A percentile compares a stretch with the other conserved stretches of the same genome.
phyloP scores from a whole-genome alignment of 2,113 vertebrate genomes.

The Proterorhinus semilunaris region DNA sequence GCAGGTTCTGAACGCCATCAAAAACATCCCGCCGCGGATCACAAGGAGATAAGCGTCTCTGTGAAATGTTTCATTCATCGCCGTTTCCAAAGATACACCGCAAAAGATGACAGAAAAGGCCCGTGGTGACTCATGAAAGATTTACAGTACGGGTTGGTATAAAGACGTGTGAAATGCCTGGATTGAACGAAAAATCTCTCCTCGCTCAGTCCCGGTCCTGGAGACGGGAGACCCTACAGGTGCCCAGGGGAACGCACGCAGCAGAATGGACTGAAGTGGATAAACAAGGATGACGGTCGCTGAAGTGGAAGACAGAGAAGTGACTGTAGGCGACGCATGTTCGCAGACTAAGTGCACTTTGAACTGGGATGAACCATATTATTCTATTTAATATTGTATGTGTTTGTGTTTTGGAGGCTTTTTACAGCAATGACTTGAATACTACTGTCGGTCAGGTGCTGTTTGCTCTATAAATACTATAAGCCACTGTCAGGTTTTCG shows the following conservation, averaged over 20 bases:
- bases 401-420: background rate
- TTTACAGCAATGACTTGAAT: background rate
- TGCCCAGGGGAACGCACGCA: constrained; percentile 16
- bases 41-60: constrained; percentile 36
- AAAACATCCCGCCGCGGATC: constrained; percentile 32
- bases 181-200: constrained; percentile 34
- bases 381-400: constrained; percentile 1
- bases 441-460: too few species aligned
- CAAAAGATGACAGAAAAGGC: constrained; percentile 34
- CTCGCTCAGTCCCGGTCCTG: constrained; percentile 5
- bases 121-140: constrained; percentile 44
- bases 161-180: constrained; percentile 31
- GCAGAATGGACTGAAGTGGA: constrained; percentile 4
- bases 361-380: background rate
- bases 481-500: too few species aligned
- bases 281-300: constrained; percentile 25
- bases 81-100: constrained; percentile 9
- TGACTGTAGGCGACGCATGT: constrained; percentile 23
- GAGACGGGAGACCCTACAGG: constrained; percentile 13
- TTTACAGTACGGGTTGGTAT: constrained; percentile 41
- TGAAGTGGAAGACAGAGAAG: constrained; percentile 37
- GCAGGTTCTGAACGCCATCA: constrained; percentile 31
- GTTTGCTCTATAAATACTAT: too few species aligned
- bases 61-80: constrained; percentile 35
- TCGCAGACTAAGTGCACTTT: constrained; percentile 28